phyloP scores from a whole-genome alignment of 2,797 vertebrate species.

The Phoebastria nigripes region DNA sequence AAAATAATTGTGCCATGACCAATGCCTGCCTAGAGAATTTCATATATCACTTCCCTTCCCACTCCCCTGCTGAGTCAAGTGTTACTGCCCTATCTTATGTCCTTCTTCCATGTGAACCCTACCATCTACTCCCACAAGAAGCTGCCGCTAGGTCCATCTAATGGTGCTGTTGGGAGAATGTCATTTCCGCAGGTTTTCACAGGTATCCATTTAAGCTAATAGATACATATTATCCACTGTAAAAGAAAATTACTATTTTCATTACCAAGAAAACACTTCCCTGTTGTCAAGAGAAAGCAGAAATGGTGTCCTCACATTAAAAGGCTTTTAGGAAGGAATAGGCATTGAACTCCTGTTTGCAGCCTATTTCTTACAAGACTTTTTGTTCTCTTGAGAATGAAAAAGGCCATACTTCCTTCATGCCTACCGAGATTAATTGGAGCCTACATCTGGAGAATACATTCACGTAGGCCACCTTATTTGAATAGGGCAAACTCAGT shows the following conservation, averaged over 20 bases:
- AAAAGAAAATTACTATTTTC: slow-evolving; percentile 31
- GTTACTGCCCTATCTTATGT: neutral
- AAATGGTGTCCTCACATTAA: neutral
- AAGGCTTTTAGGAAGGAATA: slow-evolving; percentile 8
- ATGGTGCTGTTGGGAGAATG: neutral
- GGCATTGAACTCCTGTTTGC: neutral
- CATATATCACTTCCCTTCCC: neutral
- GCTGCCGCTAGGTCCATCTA: neutral
- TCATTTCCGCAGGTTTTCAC: neutral
- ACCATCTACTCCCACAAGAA: neutral
- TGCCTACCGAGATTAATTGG: neutral
- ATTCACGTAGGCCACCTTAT: neutral
- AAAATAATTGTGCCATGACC: neutral
- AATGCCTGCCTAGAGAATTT: neutral
- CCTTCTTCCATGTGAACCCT: neutral
- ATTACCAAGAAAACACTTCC: slow-evolving; percentile 14
- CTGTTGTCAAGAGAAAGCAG: slow-evolving; percentile 2
- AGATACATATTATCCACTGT: neutral
- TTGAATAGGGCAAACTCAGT: neutral
- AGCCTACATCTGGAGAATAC: neutral
- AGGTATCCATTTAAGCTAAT: neutral
- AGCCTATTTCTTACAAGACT: neutral
- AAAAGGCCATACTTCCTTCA: neutral
- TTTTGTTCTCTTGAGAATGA: neutral
- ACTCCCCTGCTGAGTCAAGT: neutral